Percentiles rank a stretch among this genome's conserved stretches.
Evolutionary conservation across 2,113 vertebrate species (phyloP).

Genomic region (Boleophthalmus pectinirostris): DNA sequence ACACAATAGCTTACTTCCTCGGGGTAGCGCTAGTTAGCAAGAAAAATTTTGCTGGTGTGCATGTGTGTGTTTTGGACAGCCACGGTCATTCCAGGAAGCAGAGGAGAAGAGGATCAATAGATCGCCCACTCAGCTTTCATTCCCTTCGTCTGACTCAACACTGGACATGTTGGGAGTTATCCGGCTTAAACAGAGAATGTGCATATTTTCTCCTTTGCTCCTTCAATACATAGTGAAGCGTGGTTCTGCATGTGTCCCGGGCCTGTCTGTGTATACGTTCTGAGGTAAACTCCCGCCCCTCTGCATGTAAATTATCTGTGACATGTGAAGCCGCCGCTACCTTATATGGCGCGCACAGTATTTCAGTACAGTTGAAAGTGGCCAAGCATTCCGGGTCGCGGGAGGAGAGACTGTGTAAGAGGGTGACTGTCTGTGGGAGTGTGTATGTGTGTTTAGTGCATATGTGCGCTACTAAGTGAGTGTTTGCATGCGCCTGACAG

Average conservation of each 20-base stretch:
- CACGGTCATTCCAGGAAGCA: conserved; percentile 70
- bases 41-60: conserved; percentile 44
- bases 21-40: conserved; percentile 64
- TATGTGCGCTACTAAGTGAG: conserved; percentile 51
- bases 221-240: conserved; percentile 53
- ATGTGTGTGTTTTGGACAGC: conserved; percentile 51
- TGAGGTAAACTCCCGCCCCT: conserved; percentile 77
- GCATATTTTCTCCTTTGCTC: conserved; percentile 33
- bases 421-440: conserved; percentile 65
- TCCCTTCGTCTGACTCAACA: conserved; percentile 72
- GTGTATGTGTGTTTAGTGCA: conserved; percentile 44
- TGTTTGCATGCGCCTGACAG: conserved; percentile 68
- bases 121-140: conserved; percentile 74
- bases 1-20: conserved; percentile 68
- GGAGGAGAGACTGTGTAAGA: conserved; percentile 74
- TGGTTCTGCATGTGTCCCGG: conserved; percentile 51
- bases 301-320: conserved; percentile 84
- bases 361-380: conserved; percentile 81
- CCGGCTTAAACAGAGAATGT: conserved; percentile 52
- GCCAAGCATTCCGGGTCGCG: conserved; percentile 81
- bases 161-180: conserved; percentile 65
- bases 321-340: conserved; percentile 83
- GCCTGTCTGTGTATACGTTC: conserved; percentile 32
- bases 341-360: conserved; percentile 86
- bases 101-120: conserved; percentile 69